Percentiles rank a stretch among this genome's conserved stretches.
phyloP scores from a whole-genome alignment of 2,888 invertebrate genomes.

The Gastracanthus pulcherrimus region DNA sequence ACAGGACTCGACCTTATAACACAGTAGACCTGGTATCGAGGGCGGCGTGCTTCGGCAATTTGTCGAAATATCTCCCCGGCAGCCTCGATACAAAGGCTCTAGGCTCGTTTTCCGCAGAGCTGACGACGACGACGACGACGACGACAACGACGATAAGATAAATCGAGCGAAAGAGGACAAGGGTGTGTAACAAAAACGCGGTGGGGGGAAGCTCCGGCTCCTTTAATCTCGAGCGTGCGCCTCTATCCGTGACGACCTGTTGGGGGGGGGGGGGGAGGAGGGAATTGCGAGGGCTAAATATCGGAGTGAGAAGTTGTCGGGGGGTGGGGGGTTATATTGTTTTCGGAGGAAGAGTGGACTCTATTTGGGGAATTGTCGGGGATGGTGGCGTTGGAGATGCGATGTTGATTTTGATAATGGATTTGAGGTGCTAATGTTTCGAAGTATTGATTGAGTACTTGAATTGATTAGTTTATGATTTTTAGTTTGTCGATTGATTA shows the following conservation, averaged over 20 bases:
- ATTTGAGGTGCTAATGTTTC: no score
- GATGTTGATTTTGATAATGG: no score
- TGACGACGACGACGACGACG: background rate
- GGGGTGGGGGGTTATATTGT: background rate
- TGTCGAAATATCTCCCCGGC: conserved; percentile 16
- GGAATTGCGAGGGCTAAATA: background rate
- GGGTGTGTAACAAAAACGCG: background rate
- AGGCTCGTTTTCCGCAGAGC: background rate
- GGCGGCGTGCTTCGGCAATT: conserved; percentile 5
- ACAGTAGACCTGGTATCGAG: background rate
- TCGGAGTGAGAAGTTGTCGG: background rate
- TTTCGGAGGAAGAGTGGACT: background rate
- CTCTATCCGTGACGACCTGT: background rate
- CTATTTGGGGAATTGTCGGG: background rate
- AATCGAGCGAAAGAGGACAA: conserved; percentile 19
- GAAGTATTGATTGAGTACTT: no score
- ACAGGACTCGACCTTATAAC: background rate
- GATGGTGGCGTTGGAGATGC: background rate
- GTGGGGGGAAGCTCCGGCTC: background rate
- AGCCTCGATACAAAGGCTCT: background rate
- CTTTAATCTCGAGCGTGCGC: background rate
- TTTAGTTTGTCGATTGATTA: no score
- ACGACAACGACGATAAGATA: background rate
- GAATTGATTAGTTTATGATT: no score
- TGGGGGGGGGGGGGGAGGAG: no score